Conservation (phyloP, 53 echinoderm and acorn worm species). For the Hippasteria phrygiana region DNA sequence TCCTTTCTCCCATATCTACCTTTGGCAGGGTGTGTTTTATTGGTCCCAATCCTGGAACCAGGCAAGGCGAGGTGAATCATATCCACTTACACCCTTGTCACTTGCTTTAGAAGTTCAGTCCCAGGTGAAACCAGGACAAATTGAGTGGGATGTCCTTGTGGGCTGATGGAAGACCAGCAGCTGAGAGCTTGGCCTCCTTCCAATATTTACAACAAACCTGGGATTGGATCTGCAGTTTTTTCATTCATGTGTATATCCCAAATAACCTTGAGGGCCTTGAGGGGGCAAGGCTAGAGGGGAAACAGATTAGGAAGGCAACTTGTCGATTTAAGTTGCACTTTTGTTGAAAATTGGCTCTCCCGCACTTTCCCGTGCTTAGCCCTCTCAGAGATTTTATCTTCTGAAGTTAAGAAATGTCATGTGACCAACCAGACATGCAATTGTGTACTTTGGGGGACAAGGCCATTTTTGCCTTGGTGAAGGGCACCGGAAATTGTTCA, state of each 20-base stretch:
- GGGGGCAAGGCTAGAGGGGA: no score
- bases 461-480: no score
- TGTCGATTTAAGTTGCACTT: neutral
- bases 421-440: no score
- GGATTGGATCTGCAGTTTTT: neutral
- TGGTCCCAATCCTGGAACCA: neutral
- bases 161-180: neutral
- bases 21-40: neutral
- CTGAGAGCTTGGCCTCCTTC: slow-evolving; percentile 18
- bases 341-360: no score
- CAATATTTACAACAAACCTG: slow-evolving; percentile 29
- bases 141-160: neutral
- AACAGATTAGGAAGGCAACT: neutral
- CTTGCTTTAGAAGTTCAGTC: slow-evolving; percentile 19
- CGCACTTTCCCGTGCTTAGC: no score
- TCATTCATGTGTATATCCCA: slow-evolving; percentile 25
- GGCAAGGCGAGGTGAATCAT: slow-evolving; percentile 31
- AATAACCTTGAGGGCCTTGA: neutral
- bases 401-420: no score
- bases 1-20: neutral
- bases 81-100: slow-evolving; percentile 3
- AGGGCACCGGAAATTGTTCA: no score
- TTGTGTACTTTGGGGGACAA: no score
- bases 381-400: no score
- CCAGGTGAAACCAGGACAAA: slow-evolving; percentile 44